phyloP scores from a whole-genome alignment of 2,797 vertebrate species.

The Sebastes paucispinis region DNA sequence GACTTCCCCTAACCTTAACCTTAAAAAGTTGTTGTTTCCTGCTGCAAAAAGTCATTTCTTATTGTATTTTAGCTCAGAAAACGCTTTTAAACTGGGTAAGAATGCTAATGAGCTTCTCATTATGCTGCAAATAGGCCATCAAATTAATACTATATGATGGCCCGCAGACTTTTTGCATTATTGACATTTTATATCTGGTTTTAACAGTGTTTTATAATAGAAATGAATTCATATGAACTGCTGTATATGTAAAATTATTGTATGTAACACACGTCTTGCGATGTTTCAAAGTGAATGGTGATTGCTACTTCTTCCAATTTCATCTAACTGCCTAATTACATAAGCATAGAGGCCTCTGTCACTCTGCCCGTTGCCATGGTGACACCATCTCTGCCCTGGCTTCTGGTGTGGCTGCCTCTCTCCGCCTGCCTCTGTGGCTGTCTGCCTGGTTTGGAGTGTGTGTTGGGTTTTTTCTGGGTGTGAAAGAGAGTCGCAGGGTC shows the following conservation, averaged over 20 bases:
- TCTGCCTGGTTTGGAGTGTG: conserved; percentile 20
- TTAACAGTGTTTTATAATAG: background rate
- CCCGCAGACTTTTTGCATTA: background rate
- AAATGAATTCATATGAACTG: background rate
- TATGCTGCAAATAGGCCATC: background rate
- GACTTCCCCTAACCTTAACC: background rate
- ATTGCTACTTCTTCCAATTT: conserved; percentile 45
- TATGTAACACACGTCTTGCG: background rate
- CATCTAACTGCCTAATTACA: conserved; percentile 57
- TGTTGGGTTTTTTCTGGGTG: conserved; percentile 37
- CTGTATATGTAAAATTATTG: background rate
- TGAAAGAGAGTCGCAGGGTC: conserved; percentile 10
- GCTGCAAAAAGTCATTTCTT: background rate
- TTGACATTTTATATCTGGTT: background rate
- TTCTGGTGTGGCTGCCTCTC: conserved; percentile 23
- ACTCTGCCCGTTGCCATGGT: conserved; percentile 68
- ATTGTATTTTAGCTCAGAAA: background rate
- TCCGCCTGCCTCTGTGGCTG: background rate
- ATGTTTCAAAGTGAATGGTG: conserved; percentile 21
- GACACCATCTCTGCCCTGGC: conserved; percentile 43
- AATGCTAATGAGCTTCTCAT: background rate
- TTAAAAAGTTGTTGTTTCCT: background rate
- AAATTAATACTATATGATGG: background rate
- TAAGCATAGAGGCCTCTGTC: conserved; percentile 42
- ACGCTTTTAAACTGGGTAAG: background rate